A percentile compares a stretch with the other conserved stretches of the same genome.
These are phyloP conservation scores for Notamacropus eugenii DNA, from an alignment of 2,797 vertebrate species.

Conservation along the genomic window DNA sequence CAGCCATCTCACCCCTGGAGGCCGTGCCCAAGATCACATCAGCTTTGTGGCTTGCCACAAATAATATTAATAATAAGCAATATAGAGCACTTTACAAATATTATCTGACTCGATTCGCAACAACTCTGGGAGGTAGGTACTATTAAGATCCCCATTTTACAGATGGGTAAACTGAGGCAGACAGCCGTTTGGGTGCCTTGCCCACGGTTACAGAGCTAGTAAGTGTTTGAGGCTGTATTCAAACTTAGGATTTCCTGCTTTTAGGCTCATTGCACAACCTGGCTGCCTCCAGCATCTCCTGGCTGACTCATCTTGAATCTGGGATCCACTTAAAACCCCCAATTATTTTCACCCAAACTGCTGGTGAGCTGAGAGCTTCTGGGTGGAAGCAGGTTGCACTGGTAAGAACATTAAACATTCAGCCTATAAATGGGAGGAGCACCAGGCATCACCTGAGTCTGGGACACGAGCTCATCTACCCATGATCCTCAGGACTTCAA, in stretches of 20 bases:
- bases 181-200: neutral
- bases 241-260: neutral
- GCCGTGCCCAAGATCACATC: neutral
- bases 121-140: neutral
- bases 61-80: neutral
- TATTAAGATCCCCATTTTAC: neutral
- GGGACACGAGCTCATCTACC: neutral
- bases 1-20: no score
- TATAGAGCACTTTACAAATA: neutral
- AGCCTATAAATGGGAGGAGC: no score
- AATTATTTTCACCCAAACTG: no score
- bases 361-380: no score
- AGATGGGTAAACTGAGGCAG: neutral
- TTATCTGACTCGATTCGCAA: neutral
- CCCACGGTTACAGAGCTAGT: neutral
- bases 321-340: no score
- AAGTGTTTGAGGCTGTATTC: neutral
- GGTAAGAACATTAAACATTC: no score
- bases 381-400: no score
- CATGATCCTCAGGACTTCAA: no score
- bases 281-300: neutral
- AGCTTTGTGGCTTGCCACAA: neutral
- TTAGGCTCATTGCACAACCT: neutral
- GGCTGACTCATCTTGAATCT: no score
- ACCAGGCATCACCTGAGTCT: no score